Percentiles rank a stretch among this genome's conserved stretches.
phyloP scores from a whole-genome alignment of 2,888 invertebrate genomes.

The Hirtodrosophila cameraria region DNA sequence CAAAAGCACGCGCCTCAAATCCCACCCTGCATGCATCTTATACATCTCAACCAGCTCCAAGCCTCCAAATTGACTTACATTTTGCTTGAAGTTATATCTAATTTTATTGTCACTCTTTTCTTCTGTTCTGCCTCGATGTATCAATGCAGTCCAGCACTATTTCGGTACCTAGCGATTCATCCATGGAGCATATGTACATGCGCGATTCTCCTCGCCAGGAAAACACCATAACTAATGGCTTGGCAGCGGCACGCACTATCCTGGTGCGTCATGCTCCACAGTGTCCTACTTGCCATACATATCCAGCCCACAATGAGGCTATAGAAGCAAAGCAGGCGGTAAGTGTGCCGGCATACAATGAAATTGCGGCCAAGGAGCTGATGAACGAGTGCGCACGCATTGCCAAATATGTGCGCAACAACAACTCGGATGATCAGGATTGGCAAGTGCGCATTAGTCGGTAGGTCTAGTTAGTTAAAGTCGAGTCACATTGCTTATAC shows the following conservation, averaged over 20 bases:
- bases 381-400: slow-evolving; percentile 90
- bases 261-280: slow-evolving; percentile 82
- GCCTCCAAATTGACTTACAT: background rate
- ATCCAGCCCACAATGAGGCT: slow-evolving; percentile 84
- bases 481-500: background rate
- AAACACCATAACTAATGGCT: slow-evolving; percentile 75
- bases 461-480: slow-evolving; percentile 81
- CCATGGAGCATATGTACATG: slow-evolving; percentile 90
- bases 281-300: slow-evolving; percentile 83
- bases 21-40: slow-evolving; percentile 16
- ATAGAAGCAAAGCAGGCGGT: slow-evolving; percentile 83
- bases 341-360: slow-evolving; percentile 86
- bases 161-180: slow-evolving; percentile 59
- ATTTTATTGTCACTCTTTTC: too few relatives aligned
- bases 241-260: slow-evolving; percentile 80
- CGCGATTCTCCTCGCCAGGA: slow-evolving; percentile 85
- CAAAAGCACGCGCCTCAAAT: slow-evolving; percentile 11
- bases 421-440: slow-evolving; percentile 86
- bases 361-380: slow-evolving; percentile 86
- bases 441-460: slow-evolving; percentile 89
- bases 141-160: slow-evolving; percentile 62
- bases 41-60: background rate
- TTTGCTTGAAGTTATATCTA: too few relatives aligned
- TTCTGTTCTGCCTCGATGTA: too few relatives aligned
- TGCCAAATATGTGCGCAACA: slow-evolving; percentile 86